Percentiles rank a stretch among this genome's conserved stretches.
phyloP scores from a whole-genome alignment of 2,113 vertebrate species.

The Benitochromis conjunctus region DNA sequence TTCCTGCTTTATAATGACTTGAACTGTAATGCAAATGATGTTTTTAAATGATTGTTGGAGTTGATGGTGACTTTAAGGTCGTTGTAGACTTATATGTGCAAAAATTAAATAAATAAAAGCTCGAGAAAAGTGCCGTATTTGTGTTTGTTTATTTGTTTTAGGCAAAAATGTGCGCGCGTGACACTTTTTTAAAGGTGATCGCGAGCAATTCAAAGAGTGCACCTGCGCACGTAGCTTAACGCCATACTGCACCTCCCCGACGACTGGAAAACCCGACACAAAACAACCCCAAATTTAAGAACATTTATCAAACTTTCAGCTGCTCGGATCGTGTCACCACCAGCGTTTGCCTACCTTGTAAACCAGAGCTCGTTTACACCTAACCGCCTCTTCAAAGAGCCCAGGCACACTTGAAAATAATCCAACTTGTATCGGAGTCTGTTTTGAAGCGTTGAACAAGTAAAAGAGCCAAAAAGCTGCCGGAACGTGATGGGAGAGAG shows the following conservation, averaged over 20 bases:
- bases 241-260: too few species aligned
- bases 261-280: background rate
- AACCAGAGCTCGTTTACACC: background rate
- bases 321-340: background rate
- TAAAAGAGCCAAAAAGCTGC: background rate
- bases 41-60: background rate
- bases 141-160: background rate
- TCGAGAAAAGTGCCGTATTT: background rate
- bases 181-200: background rate
- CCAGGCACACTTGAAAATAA: background rate
- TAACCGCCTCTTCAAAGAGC: background rate
- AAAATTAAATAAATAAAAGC: background rate
- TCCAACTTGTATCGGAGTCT: background rate
- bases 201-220: background rate
- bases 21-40: background rate
- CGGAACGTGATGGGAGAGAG: constrained; percentile 1
- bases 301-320: background rate
- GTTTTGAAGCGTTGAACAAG: background rate
- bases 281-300: background rate
- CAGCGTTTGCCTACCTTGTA: constrained; percentile 34
- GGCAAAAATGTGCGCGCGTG: background rate
- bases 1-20: background rate
- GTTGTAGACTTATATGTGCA: background rate
- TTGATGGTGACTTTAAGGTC: background rate
- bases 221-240: constrained; percentile 11